phyloP scores from a whole-genome alignment of 2,888 invertebrate genomes.

The Sussaba pulchella region DNA sequence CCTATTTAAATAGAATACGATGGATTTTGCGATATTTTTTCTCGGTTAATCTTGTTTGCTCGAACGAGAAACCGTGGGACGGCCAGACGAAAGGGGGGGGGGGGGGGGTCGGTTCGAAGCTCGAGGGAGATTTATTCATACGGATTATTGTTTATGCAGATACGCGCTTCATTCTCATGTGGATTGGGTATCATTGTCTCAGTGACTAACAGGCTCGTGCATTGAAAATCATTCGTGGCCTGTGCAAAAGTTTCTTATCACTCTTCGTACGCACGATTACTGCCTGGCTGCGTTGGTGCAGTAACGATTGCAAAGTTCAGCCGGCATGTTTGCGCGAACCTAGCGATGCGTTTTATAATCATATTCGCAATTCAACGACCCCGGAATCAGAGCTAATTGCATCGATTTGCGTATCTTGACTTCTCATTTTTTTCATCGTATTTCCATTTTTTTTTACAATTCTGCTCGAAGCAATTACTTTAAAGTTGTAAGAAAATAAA shows the following conservation, averaged over 20 bases:
- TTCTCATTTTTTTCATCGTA: slow-evolving; percentile 34
- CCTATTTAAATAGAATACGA: neutral
- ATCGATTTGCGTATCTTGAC: neutral
- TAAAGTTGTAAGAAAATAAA: too few species aligned
- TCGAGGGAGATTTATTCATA: slow-evolving; percentile 5
- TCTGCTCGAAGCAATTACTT: neutral
- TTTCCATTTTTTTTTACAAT: neutral
- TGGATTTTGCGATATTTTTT: neutral
- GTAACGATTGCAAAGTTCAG: neutral
- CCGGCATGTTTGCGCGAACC: neutral
- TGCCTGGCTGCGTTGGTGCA: slow-evolving; percentile 4
- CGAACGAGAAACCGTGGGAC: neutral
- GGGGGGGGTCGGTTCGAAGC: neutral
- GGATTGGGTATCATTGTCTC: slow-evolving; percentile 38
- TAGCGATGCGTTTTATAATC: slow-evolving; percentile 1
- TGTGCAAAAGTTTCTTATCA: slow-evolving; percentile 25
- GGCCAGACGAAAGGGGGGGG: too few species aligned
- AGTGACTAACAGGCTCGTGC: slow-evolving; percentile 35
- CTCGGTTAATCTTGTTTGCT: neutral
- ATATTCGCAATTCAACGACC: slow-evolving; percentile 22
- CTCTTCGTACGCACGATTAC: slow-evolving; percentile 23
- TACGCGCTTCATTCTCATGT: neutral
- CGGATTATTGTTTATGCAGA: slow-evolving; percentile 35
- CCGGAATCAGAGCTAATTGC: neutral
- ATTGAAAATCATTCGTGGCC: slow-evolving; percentile 1